Percentiles rank a stretch among this genome's conserved stretches.
These are phyloP conservation scores for Brachionus paranguensis DNA, from an alignment of 1,140 invertebrate genomes.

Conservation along the genomic window DNA sequence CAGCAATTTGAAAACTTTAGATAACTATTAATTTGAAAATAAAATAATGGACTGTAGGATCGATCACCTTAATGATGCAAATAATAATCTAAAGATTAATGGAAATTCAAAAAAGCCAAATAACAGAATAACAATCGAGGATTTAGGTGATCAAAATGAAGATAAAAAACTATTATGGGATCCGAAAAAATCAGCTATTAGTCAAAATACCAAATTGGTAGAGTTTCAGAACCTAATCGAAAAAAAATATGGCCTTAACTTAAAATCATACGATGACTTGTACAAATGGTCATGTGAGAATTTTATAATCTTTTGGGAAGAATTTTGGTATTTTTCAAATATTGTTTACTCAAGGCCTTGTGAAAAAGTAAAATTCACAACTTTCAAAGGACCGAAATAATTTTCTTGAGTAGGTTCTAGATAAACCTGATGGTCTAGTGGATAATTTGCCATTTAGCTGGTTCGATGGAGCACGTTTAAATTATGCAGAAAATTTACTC, in stretches of 20 bases:
- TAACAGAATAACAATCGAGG: not conserved
- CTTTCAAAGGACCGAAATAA: not conserved
- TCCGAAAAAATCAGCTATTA: not conserved
- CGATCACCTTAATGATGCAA: not conserved
- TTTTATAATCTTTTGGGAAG: conserved; percentile 57
- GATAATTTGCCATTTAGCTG: conserved; percentile 55
- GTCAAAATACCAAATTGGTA: conserved; percentile 8
- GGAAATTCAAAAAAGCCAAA: not conserved
- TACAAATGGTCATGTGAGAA: conserved; percentile 57
- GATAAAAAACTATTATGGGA: not conserved
- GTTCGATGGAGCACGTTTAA: conserved; percentile 55
- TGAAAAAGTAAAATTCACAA: conserved; percentile 45
- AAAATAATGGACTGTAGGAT: not conserved
- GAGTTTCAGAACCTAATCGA: conserved; percentile 40
- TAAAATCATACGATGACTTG: conserved; percentile 52
- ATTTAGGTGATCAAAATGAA: not conserved
- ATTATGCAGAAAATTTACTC: conserved; percentile 58
- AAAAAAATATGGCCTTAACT: conserved; percentile 41
- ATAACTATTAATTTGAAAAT: not conserved
- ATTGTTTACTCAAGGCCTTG: conserved; percentile 51
- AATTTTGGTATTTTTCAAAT: conserved; percentile 53
- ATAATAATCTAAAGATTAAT: not conserved
- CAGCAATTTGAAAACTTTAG: not conserved
- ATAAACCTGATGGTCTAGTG: conserved; percentile 21
- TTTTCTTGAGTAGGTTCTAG: conserved; percentile 40